Conservation (phyloP, 2,797 vertebrate species). For the Menidia menidia region DNA sequence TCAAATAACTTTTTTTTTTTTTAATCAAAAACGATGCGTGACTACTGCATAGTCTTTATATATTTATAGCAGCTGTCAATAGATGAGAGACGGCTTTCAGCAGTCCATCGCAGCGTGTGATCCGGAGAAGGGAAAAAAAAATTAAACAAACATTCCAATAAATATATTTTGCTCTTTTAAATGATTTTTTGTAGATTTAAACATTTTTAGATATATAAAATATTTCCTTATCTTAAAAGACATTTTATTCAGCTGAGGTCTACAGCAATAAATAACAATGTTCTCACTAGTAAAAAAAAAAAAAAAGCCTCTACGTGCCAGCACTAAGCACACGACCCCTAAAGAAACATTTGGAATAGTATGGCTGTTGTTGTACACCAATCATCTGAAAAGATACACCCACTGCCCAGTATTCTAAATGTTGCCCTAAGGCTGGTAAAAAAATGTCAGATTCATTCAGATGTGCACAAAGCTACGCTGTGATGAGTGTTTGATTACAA, state of each 20-base stretch:
- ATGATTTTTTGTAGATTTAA: too few relatives aligned
- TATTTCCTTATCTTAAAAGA: background rate
- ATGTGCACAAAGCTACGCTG: background rate
- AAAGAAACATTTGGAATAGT: conserved; percentile 12
- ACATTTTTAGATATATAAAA: too few relatives aligned
- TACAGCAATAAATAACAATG: conserved; percentile 69
- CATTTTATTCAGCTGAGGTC: conserved; percentile 44
- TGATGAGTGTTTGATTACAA: background rate
- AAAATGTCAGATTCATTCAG: background rate
- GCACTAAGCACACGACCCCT: conserved; percentile 22
- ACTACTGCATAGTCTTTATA: too few relatives aligned
- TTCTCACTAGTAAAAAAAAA: conserved; percentile 58
- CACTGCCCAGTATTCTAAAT: background rate
- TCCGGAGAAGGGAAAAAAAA: too few relatives aligned
- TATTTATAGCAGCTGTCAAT: too few relatives aligned
- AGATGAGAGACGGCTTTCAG: too few relatives aligned
- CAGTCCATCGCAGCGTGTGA: too few relatives aligned
- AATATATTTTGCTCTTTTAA: too few relatives aligned
- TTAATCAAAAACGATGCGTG: too few relatives aligned
- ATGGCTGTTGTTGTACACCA: conserved; percentile 3
- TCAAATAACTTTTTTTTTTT: too few relatives aligned
- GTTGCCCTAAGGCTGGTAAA: background rate
- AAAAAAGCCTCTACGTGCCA: conserved; percentile 35
- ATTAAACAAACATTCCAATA: too few relatives aligned
- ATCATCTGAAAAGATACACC: conserved; percentile 13